These are phyloP conservation scores for Caenorhabditis latens DNA, from an alignment of 1,140 invertebrate genomes.

Conservation along the genomic window DNA sequence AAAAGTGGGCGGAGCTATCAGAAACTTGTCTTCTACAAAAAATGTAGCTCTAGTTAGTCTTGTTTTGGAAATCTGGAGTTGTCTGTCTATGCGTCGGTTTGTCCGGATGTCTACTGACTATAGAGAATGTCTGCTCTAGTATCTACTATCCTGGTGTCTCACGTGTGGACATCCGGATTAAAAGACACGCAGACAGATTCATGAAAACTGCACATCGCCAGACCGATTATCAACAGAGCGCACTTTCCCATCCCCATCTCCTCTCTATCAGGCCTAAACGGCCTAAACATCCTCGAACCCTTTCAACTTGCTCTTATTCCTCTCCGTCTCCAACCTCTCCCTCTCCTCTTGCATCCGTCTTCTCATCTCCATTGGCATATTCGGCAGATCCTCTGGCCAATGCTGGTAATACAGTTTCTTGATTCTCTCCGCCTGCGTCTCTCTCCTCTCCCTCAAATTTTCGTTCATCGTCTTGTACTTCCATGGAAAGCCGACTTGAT, in stretches of 20 bases:
- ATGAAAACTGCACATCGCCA: too few relatives aligned
- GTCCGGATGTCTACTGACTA: too few relatives aligned
- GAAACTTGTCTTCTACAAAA: not conserved
- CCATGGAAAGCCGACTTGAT: constrained; percentile 40
- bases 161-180: too few relatives aligned
- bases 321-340: constrained; percentile 20
- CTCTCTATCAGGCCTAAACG: too few relatives aligned
- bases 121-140: too few relatives aligned
- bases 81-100: too few relatives aligned
- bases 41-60: not conserved
- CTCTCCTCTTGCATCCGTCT: constrained; percentile 17
- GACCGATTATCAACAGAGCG: too few relatives aligned
- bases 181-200: too few relatives aligned
- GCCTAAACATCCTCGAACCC: constrained; percentile 17
- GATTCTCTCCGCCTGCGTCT: constrained; percentile 51
- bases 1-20: not conserved
- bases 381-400: constrained; percentile 54
- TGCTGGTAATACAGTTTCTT: constrained; percentile 50
- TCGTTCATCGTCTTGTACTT: constrained; percentile 50
- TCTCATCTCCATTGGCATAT: constrained; percentile 49
- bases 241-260: not conserved
- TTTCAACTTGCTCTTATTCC: constrained; percentile 25
- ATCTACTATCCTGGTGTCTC: too few relatives aligned
- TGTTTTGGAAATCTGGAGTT: too few relatives aligned
- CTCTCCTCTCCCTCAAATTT: not conserved